Conservation (phyloP, 2,797 vertebrate species). For the Paramormyrops hopkinsi region DNA sequence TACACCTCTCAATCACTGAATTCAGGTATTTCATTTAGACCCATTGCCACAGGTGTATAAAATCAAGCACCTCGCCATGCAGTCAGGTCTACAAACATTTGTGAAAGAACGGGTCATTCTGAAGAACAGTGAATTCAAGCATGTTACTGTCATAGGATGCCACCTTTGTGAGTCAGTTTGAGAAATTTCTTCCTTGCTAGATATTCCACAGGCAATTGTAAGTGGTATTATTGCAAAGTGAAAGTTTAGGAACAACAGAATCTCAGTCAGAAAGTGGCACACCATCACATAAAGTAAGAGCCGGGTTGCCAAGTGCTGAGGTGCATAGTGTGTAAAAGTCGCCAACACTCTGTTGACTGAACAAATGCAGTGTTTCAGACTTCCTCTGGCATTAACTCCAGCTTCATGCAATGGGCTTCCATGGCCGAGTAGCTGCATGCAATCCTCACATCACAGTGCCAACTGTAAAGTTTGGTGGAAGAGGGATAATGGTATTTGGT, state of each 20-base stretch:
- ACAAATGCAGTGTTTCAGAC: background rate
- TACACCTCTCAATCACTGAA: background rate
- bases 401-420: background rate
- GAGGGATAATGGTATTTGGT: background rate
- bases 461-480: background rate
- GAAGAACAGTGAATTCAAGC: background rate
- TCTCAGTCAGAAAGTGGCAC: background rate
- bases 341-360: background rate
- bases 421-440: background rate
- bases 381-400: background rate
- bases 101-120: background rate
- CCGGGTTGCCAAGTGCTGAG: background rate
- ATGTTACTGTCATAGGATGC: background rate
- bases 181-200: background rate
- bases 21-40: background rate
- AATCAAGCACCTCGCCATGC: background rate
- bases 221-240: background rate
- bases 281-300: background rate
- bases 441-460: background rate
- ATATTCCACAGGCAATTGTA: background rate
- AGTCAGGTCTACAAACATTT: background rate
- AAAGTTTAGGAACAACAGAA: background rate
- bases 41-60: background rate
- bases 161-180: background rate
- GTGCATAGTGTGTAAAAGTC: background rate